Evolutionary conservation across 2,888 invertebrate genomes (phyloP), one percentile per base, ranked within the genome.

Genomic region (Stegophylla sp.): DNA sequence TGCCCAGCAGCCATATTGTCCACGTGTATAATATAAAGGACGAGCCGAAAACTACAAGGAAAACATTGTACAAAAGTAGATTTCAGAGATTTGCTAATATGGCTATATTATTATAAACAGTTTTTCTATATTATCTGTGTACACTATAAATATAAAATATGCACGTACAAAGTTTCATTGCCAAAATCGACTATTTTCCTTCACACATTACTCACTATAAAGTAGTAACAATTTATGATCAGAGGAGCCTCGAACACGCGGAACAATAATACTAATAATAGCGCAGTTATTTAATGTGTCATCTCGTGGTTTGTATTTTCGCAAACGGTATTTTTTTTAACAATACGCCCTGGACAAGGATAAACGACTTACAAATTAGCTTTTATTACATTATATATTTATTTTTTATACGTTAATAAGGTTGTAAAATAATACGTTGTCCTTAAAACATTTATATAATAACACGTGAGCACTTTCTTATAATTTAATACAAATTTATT

Each of bases 351-450:
- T 43, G 28, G 41, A 61, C 74, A 51, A 51, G 75, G 63, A 75
- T 75, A 64, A 51, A 63, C 51, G 48, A 75, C 63, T 48, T 10
- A 75, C 51, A 51, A 51, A 75, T 75, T 41, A 41, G 41, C 51
- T 41, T 23, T 74, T 61, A 61, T 28, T 74, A 45, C 61, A 28
- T n/a, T 48, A 34, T 48, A 34, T 34, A 34, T 34, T 45, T 28
- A 1, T 69, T 28, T 75, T 75, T 66, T 41, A 53, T 23, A 26
- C 34, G 53, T 53, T 51, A 64, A 63, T 75, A 75, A 64, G 51
- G 64, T 41, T 66, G 64, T 75, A 75, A 75, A 75, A 75, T n/a
- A n/a, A n/a, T 75, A 66, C 26, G 51, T 53, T 66, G 75, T 75
- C 75, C 75, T 75, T 41, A 75, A 41, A 66, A 75, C 51, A 63